Evolutionary conservation across 2,797 vertebrate genomes (phyloP).

Genomic region (Garrulus glandarius): DNA sequence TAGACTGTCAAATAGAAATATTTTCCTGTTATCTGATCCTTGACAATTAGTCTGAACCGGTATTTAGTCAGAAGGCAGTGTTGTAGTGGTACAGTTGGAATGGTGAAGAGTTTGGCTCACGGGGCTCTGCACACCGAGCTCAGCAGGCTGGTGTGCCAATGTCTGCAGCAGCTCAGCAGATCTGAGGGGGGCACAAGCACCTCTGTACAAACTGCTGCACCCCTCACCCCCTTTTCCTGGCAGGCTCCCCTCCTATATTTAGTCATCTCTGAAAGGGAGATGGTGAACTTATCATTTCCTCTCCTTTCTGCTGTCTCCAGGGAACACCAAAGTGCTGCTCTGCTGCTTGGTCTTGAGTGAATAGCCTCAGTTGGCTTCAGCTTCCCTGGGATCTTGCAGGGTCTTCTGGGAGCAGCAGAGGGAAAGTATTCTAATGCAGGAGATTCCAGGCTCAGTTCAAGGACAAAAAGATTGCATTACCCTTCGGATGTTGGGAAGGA

Average conservation of each 20-base stretch:
- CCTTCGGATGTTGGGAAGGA: background rate
- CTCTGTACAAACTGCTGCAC: background rate
- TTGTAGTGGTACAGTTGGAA: background rate
- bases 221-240: background rate
- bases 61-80: conserved; percentile 13
- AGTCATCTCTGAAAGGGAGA: background rate
- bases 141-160: background rate
- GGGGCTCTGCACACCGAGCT: background rate
- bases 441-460: background rate
- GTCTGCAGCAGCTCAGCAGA: background rate
- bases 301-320: background rate
- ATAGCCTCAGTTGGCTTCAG: background rate
- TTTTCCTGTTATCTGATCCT: conserved; percentile 74
- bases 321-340: background rate
- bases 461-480: conserved; percentile 5
- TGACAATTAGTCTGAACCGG: conserved; percentile 66
- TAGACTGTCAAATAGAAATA: conserved; percentile 73
- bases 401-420: background rate
- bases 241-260: background rate
- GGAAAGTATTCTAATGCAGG: background rate
- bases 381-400: background rate
- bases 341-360: background rate
- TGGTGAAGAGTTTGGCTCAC: background rate
- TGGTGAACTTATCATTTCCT: background rate
- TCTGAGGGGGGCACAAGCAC: background rate